These are phyloP conservation scores for Ptyas mucosa DNA, from an alignment of 2,113 vertebrate genomes.

Conservation along the genomic window DNA sequence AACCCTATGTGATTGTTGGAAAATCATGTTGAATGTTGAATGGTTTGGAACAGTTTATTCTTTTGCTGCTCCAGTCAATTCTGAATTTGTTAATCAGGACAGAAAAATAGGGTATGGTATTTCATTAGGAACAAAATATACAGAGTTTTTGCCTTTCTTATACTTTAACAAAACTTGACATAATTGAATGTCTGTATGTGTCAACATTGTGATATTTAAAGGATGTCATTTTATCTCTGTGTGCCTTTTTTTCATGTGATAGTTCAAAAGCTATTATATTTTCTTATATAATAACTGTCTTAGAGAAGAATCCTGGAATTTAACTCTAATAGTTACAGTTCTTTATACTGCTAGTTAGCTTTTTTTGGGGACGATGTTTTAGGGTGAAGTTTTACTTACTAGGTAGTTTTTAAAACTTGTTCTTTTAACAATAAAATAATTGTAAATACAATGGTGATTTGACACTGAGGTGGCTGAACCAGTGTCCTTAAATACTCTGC, in stretches of 20 bases:
- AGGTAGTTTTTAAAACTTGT: background rate
- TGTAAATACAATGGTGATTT: background rate
- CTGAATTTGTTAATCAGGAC: background rate
- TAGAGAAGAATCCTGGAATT: conserved; percentile 22
- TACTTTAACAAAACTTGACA: background rate
- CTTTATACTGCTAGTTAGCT: background rate
- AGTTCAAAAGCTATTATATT: conserved; percentile 20
- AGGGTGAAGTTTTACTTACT: background rate
- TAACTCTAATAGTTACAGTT: conserved; percentile 2
- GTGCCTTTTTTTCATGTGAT: conserved; percentile 18
- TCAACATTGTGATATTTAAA: background rate
- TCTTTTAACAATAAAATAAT: background rate
- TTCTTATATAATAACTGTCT: conserved; percentile 31
- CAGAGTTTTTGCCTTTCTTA: background rate
- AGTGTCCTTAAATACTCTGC: background rate
- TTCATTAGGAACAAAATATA: background rate
- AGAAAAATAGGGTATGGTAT: background rate
- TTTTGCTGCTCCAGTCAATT: conserved; percentile 17
- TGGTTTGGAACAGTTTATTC: background rate
- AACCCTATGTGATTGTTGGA: conserved; percentile 13
- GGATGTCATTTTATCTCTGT: background rate
- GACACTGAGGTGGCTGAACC: background rate
- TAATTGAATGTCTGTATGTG: background rate
- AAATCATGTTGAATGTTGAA: background rate
- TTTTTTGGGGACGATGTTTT: background rate